Evolutionary conservation across 2,888 invertebrate species (phyloP), one percentile per base, ranked within the genome.

Genomic region (Syrphus vitripennis): DNA sequence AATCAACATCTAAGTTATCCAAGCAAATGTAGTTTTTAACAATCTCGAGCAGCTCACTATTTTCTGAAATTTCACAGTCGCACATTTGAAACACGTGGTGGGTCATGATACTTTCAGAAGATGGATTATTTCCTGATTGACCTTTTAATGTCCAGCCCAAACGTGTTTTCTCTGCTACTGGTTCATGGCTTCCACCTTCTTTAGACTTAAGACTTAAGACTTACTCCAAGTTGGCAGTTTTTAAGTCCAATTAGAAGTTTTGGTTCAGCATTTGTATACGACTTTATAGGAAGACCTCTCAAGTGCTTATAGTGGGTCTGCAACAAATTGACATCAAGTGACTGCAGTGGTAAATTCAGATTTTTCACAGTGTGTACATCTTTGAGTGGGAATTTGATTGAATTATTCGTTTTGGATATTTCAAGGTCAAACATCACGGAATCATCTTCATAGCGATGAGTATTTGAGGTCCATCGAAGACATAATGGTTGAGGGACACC

Each of bases 1-100:
- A 14, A 5, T 50, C 31, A 10, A 78, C 42, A 37, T 76, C 76
- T 3, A 77, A 26, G n/a, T 84, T 88, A n/a, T 88, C 87, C 2
- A 86, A 34, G 16, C 77, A 81, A n/a, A 80, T 76, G 45, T 78
- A 79, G 16, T 67, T 45, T 31, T 76, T 79, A 0, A 79, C 72
- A 1, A 65, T 77, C 26, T 55, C 31, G 2, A 83, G 48, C 16
- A 84, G 16, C 16, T 76, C 79, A 1, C 21, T n/a, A 14, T 71
- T 80, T 24, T 10, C 72, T 0, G 57, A 34, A 2, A 59, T 50
- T 4, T 82, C 67, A 21, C 79, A 74, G 26, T 77, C 71, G 12
- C 77, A 86, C 1, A 57, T 40, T 29, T 79, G 79, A 24, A 79
- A 79, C 4, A 34, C 21, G 24, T 59, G 34, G 21, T 77, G 48